Evolutionary conservation across 2,888 invertebrate genomes (phyloP).

Genomic region (Standfussiana lucernea): DNA sequence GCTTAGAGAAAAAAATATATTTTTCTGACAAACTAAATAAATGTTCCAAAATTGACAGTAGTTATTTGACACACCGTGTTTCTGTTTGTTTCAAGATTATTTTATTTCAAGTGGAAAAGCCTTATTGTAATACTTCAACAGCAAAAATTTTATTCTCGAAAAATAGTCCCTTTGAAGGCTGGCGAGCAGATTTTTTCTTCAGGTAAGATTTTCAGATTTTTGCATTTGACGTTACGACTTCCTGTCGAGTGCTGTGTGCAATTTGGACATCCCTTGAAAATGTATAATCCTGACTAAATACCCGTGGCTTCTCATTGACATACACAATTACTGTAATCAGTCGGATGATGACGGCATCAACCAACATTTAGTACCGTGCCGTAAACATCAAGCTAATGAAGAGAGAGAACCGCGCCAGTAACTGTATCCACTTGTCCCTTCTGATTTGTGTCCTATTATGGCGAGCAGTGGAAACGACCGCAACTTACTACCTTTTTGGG

Average conservation of each 20-base stretch:
- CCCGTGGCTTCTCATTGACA: background rate
- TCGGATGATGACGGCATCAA: background rate
- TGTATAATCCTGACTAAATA: background rate
- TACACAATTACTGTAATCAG: background rate
- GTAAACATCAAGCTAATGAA: background rate
- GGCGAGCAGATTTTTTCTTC: conserved; percentile 3
- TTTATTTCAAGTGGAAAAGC: conserved; percentile 67
- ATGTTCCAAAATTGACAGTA: conserved; percentile 83
- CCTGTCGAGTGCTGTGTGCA: background rate
- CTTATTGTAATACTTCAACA: conserved; percentile 41
- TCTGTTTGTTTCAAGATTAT: conserved; percentile 74
- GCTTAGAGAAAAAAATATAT: conserved; percentile 4
- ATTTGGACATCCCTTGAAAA: background rate
- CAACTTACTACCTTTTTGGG: background rate
- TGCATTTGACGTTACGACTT: conserved; percentile 34
- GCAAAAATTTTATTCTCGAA: conserved; percentile 17
- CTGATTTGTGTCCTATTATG: background rate
- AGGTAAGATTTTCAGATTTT: conserved; percentile 52
- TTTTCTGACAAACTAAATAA: conserved; percentile 59
- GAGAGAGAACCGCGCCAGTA: background rate
- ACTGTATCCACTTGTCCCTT: background rate
- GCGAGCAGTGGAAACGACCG: too few species aligned
- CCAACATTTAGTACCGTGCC: background rate
- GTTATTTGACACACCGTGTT: conserved; percentile 71
- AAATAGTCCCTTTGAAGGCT: conserved; percentile 4